A percentile compares a stretch with the other conserved stretches of the same genome.
Conservation (phyloP, 2,888 invertebrate species). For the Diaperis boleti region DNA sequence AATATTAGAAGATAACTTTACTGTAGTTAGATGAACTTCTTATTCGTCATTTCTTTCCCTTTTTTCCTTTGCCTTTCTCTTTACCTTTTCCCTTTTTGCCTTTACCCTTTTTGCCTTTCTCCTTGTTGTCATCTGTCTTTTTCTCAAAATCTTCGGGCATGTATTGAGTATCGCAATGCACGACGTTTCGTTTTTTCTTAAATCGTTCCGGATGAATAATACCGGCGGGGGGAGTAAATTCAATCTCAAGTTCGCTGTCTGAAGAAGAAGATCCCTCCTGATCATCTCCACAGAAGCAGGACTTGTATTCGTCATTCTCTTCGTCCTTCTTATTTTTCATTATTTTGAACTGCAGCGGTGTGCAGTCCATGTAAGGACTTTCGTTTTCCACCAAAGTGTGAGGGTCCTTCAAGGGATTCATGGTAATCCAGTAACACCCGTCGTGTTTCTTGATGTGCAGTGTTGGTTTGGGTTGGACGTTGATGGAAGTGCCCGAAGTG, state of each 20-base stretch:
- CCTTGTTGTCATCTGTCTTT: constrained; percentile 40
- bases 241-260: constrained; percentile 77
- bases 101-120: constrained; percentile 44
- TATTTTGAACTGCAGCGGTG: constrained; percentile 77
- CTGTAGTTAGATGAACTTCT: constrained; percentile 25
- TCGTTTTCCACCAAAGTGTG: constrained; percentile 71
- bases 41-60: constrained; percentile 37
- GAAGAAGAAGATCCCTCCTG: constrained; percentile 61
- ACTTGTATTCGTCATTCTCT: constrained; percentile 66
- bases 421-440: constrained; percentile 74
- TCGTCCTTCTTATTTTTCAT: constrained; percentile 71
- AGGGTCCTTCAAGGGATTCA: constrained; percentile 76
- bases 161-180: constrained; percentile 62
- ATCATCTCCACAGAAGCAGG: constrained; percentile 48
- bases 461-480: constrained; percentile 72
- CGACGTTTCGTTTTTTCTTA: constrained; percentile 64
- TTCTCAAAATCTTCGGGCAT: constrained; percentile 27
- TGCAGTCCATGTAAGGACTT: constrained; percentile 77
- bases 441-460: constrained; percentile 76
- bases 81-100: constrained; percentile 30
- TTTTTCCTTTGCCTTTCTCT: constrained; percentile 43
- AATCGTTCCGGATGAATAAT: constrained; percentile 73
- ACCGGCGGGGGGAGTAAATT: constrained; percentile 79
- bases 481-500: constrained; percentile 61
- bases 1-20: constrained; percentile 15